These are phyloP conservation scores for Allacma fusca DNA, from an alignment of 2,888 invertebrate species.

Conservation along the genomic window DNA sequence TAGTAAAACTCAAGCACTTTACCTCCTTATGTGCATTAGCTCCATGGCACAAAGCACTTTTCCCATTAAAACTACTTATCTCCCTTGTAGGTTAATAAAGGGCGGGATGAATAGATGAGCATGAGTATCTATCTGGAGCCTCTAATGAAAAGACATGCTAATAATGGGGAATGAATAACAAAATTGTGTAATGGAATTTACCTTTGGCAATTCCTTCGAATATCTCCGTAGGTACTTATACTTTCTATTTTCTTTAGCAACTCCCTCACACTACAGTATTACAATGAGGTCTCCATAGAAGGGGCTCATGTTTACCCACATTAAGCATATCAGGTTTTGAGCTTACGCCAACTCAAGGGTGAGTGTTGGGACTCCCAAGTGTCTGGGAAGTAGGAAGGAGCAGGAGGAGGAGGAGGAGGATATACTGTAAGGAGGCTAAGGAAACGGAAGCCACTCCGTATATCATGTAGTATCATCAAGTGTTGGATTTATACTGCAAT, in stretches of 20 bases:
- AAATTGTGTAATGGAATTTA: slow-evolving; percentile 3
- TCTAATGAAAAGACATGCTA: slow-evolving; percentile 22
- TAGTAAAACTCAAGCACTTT: not conserved
- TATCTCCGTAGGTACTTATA: too few relatives aligned
- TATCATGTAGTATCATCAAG: slow-evolving; percentile 41
- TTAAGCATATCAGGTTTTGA: too few relatives aligned
- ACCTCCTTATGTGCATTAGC: not conserved
- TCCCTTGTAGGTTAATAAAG: not conserved
- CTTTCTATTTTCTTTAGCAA: too few relatives aligned
- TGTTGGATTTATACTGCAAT: slow-evolving; percentile 43
- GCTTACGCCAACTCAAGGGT: not conserved
- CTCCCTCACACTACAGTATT: too few relatives aligned
- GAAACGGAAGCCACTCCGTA: slow-evolving; percentile 21
- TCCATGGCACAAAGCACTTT: not conserved
- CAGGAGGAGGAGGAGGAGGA: not conserved
- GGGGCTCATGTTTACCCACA: too few relatives aligned
- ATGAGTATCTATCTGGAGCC: not conserved
- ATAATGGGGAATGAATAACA: slow-evolving; percentile 12
- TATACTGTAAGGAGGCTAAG: too few relatives aligned
- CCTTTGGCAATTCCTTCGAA: not conserved
- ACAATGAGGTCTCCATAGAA: not conserved
- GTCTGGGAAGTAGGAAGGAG: slow-evolving; percentile 1
- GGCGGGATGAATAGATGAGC: not conserved
- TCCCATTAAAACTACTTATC: slow-evolving; percentile 7
- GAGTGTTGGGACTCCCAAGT: too few relatives aligned